These are phyloP conservation scores for Panonychus citri DNA, from an alignment of 1,140 invertebrate species.

Conservation along the genomic window DNA sequence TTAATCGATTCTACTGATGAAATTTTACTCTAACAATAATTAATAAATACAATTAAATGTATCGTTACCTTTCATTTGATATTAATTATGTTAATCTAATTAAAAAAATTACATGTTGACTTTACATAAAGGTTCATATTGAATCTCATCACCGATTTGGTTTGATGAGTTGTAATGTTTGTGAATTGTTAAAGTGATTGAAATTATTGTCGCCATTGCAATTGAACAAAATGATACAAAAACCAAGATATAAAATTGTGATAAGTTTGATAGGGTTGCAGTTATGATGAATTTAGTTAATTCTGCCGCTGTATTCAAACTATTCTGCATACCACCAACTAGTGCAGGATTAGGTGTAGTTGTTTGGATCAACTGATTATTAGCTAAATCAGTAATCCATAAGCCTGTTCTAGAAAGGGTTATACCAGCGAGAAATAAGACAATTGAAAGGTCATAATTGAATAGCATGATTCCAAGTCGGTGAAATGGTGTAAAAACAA, in stretches of 20 bases:
- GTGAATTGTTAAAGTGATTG: background rate
- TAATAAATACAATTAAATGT: no score
- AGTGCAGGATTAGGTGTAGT: background rate
- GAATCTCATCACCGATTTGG: no score
- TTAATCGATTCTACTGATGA: no score
- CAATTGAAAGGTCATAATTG: background rate
- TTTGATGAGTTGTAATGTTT: no score
- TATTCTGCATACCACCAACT: background rate
- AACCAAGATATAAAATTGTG: background rate
- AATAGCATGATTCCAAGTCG: background rate
- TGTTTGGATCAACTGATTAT: slow-evolving; percentile 33
- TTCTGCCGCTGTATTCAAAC: background rate
- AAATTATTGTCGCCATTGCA: background rate
- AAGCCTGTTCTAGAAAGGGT: slow-evolving; percentile 19
- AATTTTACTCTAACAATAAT: no score
- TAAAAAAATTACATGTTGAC: no score
- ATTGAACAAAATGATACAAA: background rate
- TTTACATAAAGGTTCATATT: no score
- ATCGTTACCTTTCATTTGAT: no score
- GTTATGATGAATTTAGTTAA: background rate
- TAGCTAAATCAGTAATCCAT: slow-evolving; percentile 33
- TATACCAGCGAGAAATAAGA: background rate
- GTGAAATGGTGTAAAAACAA: background rate
- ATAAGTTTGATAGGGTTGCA: background rate
- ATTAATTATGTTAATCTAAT: no score